Conservation (phyloP, 2,113 vertebrate genomes). For the Plecturocebus donacophilus region DNA sequence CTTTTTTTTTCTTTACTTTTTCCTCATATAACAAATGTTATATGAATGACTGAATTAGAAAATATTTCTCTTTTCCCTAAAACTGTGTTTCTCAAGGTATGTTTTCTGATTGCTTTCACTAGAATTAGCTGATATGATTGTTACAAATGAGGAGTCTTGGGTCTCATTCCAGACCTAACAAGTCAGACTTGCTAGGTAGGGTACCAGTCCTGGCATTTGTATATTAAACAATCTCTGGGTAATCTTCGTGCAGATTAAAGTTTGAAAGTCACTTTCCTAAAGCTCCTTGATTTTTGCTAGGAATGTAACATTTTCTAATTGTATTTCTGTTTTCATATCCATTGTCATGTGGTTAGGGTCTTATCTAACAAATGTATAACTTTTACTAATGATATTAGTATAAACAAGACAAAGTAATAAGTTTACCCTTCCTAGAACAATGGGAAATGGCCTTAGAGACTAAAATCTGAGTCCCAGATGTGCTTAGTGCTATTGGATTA, state of each 20-base stretch:
- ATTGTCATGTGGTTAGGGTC: neutral
- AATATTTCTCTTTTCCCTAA: neutral
- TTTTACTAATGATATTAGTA: neutral
- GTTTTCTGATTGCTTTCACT: neutral
- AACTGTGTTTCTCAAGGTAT: neutral
- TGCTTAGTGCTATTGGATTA: neutral
- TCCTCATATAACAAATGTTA: neutral
- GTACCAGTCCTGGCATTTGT: neutral
- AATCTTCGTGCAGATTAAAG: neutral
- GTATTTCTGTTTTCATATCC: neutral
- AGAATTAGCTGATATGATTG: neutral
- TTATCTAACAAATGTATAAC: neutral
- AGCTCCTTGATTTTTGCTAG: neutral
- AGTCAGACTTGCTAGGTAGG: neutral
- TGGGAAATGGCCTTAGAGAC: neutral
- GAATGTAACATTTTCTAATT: constrained; percentile 14
- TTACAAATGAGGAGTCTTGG: neutral
- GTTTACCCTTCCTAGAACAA: neutral
- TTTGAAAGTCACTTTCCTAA: neutral
- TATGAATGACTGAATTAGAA: neutral
- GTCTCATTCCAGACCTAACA: neutral
- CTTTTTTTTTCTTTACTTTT: neutral
- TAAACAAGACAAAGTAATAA: neutral
- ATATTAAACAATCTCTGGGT: neutral
- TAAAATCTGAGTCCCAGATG: neutral